Percentiles rank a stretch among this genome's conserved stretches.
phyloP scores from a whole-genome alignment of 2,888 invertebrate genomes.

The Melolontha melolontha region DNA sequence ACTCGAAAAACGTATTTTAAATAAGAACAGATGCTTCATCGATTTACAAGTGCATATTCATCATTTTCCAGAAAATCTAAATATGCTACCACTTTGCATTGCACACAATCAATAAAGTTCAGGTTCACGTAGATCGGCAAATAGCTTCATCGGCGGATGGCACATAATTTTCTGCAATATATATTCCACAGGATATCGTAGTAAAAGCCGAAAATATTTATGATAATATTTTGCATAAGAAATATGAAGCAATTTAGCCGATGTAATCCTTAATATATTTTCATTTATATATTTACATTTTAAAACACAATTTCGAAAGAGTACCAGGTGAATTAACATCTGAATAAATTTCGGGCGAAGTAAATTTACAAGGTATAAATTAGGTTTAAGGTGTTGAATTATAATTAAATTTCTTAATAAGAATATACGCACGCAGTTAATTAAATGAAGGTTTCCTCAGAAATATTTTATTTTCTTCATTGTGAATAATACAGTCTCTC shows the following conservation, averaged over 20 bases:
- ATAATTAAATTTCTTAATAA: conserved; percentile 31
- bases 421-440: conserved; percentile 25
- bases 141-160: conserved; percentile 22
- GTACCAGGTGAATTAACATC: conserved; percentile 22
- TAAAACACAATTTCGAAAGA: conserved; percentile 12
- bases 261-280: conserved; percentile 27
- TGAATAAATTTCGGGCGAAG: conserved; percentile 26
- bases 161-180: conserved; percentile 29
- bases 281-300: conserved; percentile 22
- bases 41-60: background rate
- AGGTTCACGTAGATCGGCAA: conserved; percentile 13
- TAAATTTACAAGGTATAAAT: conserved; percentile 33
- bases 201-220: conserved; percentile 19
- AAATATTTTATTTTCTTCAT: conserved; percentile 26
- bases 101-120: conserved; percentile 26
- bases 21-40: too few relatives aligned
- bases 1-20: too few relatives aligned
- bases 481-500: conserved; percentile 1
- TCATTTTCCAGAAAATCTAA: conserved; percentile 15
- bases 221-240: conserved; percentile 32
- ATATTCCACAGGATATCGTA: background rate
- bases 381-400: conserved; percentile 29
- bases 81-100: conserved; percentile 17
- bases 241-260: conserved; percentile 7
- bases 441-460: conserved; percentile 12